Evolutionary conservation across 1,140 invertebrate genomes (phyloP).

Genomic region (Akabosia matsudoensis): DNA sequence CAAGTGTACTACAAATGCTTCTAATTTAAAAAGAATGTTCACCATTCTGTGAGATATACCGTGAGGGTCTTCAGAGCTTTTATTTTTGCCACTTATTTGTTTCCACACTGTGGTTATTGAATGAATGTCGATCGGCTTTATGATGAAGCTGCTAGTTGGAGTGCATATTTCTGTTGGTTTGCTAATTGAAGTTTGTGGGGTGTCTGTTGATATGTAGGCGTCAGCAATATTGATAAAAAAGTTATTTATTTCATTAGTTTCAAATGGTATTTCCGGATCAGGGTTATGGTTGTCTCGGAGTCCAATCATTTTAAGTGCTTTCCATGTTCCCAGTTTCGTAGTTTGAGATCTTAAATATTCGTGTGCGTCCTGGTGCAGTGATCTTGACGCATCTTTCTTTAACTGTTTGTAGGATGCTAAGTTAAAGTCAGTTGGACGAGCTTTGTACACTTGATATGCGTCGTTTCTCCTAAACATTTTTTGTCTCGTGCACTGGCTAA

Average conservation of each 20-base stretch:
- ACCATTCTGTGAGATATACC: not conserved
- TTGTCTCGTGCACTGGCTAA: no score
- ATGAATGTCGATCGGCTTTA: not conserved
- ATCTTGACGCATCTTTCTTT: no score
- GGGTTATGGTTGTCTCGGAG: not conserved
- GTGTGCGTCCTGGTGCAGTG: not conserved
- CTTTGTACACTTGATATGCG: no score
- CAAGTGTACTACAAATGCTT: not conserved
- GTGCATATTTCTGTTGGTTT: not conserved
- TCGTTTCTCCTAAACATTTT: no score
- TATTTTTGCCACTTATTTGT: not conserved
- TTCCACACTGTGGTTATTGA: not conserved
- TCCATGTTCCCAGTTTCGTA: not conserved
- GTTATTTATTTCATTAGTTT: not conserved
- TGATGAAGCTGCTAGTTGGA: not conserved
- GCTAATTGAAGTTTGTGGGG: not conserved
- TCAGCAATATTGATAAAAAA: not conserved
- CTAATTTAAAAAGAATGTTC: not conserved
- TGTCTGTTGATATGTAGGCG: not conserved
- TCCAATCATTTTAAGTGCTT: not conserved
- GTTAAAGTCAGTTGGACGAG: no score
- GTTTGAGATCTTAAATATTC: not conserved
- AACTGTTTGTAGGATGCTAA: no score
- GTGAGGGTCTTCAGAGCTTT: not conserved
- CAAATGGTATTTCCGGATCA: not conserved